Evolutionary conservation across 2,797 vertebrate genomes (phyloP).

Genomic region (Arctocebus calabarensis): DNA sequence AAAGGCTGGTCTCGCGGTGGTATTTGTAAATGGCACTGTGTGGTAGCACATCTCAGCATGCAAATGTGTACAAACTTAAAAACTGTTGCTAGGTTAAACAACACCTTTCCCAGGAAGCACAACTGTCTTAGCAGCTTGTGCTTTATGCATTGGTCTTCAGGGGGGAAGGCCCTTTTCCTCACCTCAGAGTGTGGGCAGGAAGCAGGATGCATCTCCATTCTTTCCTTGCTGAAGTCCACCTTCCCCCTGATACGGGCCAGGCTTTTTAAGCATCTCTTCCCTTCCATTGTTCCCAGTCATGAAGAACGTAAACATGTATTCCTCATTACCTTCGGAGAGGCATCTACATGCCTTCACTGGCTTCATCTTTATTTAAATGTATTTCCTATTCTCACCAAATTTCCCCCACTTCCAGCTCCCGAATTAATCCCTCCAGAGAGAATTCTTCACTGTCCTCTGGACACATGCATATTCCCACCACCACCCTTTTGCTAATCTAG

Average conservation of each 20-base stretch:
- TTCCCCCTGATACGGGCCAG: background rate
- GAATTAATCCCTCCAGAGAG: background rate
- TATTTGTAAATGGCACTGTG: slow-evolving; percentile 76
- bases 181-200: background rate
- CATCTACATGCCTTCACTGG: background rate
- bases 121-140: slow-evolving; percentile 52
- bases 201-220: background rate
- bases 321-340: background rate
- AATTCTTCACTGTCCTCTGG: background rate
- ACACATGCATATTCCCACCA: background rate
- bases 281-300: background rate
- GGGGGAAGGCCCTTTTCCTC: slow-evolving; percentile 26
- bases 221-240: slow-evolving; percentile 1
- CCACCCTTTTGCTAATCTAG: background rate
- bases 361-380: background rate
- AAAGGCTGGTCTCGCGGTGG: slow-evolving; percentile 70
- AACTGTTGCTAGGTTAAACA: slow-evolving; percentile 80
- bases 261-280: background rate
- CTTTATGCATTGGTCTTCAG: slow-evolving; percentile 47
- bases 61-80: slow-evolving; percentile 78
- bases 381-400: background rate
- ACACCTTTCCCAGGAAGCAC: slow-evolving; percentile 76
- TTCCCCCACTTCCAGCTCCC: background rate
- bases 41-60: slow-evolving; percentile 50
- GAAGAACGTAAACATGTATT: background rate